These are phyloP conservation scores for Tonatia bakeri DNA, from an alignment of 2,113 vertebrate genomes.

Conservation along the genomic window DNA sequence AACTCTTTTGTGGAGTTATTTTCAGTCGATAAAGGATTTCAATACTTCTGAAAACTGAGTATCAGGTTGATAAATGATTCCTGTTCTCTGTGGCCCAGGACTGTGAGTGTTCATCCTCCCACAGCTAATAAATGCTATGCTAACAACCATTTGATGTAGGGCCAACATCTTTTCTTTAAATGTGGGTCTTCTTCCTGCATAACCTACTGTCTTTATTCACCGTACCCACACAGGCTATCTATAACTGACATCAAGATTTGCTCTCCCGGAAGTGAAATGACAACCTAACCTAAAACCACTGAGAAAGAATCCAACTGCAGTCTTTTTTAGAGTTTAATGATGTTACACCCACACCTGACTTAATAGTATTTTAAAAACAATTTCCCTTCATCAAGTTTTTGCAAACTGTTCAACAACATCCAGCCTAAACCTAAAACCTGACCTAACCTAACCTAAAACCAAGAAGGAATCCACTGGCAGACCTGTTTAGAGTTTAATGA, in stretches of 20 bases:
- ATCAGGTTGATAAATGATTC: background rate
- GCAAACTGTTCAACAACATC: background rate
- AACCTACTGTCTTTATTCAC: background rate
- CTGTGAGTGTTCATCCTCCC: background rate
- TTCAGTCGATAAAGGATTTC: background rate
- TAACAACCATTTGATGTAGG: background rate
- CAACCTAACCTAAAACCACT: background rate
- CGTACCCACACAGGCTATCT: background rate
- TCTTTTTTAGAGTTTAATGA: slow-evolving; percentile 12
- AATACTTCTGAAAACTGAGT: background rate
- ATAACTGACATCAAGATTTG: background rate
- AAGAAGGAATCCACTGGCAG: background rate
- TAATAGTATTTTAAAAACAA: slow-evolving; percentile 12
- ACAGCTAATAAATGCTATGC: background rate
- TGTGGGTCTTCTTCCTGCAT: background rate
- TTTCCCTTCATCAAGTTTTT: background rate
- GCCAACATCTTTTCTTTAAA: background rate
- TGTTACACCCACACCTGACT: background rate
- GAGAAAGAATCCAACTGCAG: background rate
- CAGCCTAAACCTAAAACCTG: background rate
- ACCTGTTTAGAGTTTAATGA: slow-evolving; percentile 11
- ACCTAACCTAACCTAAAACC: no score
- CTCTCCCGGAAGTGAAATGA: background rate
- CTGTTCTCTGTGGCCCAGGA: background rate
- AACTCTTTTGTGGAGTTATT: background rate